A percentile compares a stretch with the other conserved stretches of the same genome.
Evolutionary conservation across 2,888 invertebrate genomes (phyloP).

Genomic region (Lamproptera curius): DNA sequence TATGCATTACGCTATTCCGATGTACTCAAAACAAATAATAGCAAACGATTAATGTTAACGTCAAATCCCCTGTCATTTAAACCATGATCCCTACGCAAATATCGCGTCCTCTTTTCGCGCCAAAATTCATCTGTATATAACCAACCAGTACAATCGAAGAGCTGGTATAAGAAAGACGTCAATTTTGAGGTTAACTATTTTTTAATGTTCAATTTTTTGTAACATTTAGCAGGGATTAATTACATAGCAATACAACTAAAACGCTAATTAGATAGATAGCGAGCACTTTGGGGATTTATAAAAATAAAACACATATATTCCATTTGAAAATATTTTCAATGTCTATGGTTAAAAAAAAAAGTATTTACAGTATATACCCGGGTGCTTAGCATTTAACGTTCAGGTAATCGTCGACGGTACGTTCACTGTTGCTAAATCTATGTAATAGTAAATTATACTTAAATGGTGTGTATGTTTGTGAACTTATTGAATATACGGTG

Average conservation of each 20-base stretch:
- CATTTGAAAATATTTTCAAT: too few relatives aligned
- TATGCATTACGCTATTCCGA: slow-evolving; percentile 14
- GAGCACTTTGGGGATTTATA: too few relatives aligned
- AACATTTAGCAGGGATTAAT: slow-evolving; percentile 3
- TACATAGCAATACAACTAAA: too few relatives aligned
- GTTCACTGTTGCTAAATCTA: slow-evolving; percentile 13
- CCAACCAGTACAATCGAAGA: background rate
- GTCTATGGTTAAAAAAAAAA: background rate
- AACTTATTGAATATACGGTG: slow-evolving; percentile 42
- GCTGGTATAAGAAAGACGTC: slow-evolving; percentile 13
- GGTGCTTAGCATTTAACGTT: background rate
- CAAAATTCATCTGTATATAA: slow-evolving; percentile 10
- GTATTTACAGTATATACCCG: background rate
- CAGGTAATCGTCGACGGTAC: slow-evolving; percentile 8
- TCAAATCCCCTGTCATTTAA: background rate
- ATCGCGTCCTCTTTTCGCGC: background rate
- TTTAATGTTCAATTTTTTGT: slow-evolving; percentile 25
- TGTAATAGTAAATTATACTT: slow-evolving; percentile 16
- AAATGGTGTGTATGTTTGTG: slow-evolving; percentile 28
- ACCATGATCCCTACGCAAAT: background rate
- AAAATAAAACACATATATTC: too few relatives aligned
- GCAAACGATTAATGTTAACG: too few relatives aligned
- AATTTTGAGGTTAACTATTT: slow-evolving; percentile 28
- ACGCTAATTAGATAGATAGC: too few relatives aligned
- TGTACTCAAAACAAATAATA: too few relatives aligned